These are phyloP conservation scores for Venustoraphidia nigricollis DNA, from an alignment of 2,888 invertebrate genomes.

Conservation along the genomic window DNA sequence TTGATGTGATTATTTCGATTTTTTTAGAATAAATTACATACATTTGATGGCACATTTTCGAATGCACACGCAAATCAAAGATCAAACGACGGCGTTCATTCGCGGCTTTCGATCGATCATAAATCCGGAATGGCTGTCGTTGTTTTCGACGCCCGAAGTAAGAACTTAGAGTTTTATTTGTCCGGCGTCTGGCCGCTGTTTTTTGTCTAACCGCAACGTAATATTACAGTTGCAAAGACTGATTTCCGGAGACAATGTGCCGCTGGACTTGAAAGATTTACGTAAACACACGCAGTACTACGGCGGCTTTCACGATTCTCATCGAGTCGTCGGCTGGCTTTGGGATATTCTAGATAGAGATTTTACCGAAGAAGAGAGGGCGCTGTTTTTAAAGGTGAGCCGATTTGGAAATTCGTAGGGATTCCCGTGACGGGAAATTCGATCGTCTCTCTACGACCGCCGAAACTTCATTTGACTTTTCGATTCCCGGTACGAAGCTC, in stretches of 20 bases:
- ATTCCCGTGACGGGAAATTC: too few species aligned
- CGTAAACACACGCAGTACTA: conserved; percentile 94
- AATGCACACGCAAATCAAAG: conserved; percentile 95
- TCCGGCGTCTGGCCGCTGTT: too few species aligned
- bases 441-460: too few species aligned
- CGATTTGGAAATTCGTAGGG: background rate
- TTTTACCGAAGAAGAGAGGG: conserved; percentile 81
- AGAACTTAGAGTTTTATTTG: conserved; percentile 6
- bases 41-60: conserved; percentile 97
- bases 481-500: too few species aligned
- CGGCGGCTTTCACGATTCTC: conserved; percentile 97
- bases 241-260: conserved; percentile 91
- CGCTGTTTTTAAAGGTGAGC: conserved; percentile 79
- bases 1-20: background rate
- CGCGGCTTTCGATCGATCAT: conserved; percentile 91
- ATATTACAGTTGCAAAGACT: conserved; percentile 63
- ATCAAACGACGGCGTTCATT: conserved; percentile 93
- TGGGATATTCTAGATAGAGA: conserved; percentile 97
- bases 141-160: conserved; percentile 92
- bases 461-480: too few species aligned
- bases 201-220: background rate
- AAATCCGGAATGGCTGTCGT: conserved; percentile 83
- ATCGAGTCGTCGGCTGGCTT: conserved; percentile 93
- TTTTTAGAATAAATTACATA: conserved; percentile 84
- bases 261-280: conserved; percentile 75